Conservation (phyloP, 2,797 vertebrate genomes). For the Channa striata region DNA sequence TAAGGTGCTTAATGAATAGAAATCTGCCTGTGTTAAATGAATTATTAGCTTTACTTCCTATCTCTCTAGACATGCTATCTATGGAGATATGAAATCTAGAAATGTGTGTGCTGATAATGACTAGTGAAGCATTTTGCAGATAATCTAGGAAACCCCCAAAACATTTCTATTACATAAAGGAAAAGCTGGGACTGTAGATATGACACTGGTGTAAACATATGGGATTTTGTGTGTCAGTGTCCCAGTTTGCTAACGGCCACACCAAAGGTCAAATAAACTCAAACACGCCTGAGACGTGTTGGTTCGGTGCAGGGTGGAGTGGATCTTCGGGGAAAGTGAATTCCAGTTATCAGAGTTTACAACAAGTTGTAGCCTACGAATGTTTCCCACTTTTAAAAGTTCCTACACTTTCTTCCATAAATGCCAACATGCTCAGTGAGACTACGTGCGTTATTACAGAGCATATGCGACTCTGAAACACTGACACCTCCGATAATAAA, state of each 20-base stretch:
- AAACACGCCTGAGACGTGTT: conserved; percentile 21
- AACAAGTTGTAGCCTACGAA: not conserved
- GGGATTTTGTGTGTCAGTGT: conserved; percentile 36
- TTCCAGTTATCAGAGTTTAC: not conserved
- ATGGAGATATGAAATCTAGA: conserved; percentile 23
- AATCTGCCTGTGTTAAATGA: not conserved
- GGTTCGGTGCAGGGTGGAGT: conserved; percentile 3
- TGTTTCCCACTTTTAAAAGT: not conserved
- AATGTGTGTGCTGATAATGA: not conserved
- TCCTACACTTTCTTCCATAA: not conserved
- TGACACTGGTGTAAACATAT: conserved; percentile 50
- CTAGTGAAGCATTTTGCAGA: conserved; percentile 9
- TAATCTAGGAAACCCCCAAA: conserved; percentile 18
- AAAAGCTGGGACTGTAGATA: conserved; percentile 37
- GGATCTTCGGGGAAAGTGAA: conserved; percentile 19
- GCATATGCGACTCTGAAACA: conserved; percentile 40
- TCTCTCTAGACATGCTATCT: conserved; percentile 18
- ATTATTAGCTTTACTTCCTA: conserved; percentile 6
- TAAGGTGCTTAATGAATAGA: not conserved
- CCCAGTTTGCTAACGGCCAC: conserved; percentile 31
- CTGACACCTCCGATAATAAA: not conserved
- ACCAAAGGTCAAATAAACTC: conserved; percentile 60
- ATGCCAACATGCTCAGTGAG: not conserved
- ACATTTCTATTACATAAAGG: not conserved
- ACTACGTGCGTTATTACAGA: not conserved